A percentile compares a stretch with the other conserved stretches of the same genome.
These are phyloP conservation scores for Hymenochirus boettgeri DNA, from an alignment of 2,113 vertebrate genomes.

Conservation along the genomic window DNA sequence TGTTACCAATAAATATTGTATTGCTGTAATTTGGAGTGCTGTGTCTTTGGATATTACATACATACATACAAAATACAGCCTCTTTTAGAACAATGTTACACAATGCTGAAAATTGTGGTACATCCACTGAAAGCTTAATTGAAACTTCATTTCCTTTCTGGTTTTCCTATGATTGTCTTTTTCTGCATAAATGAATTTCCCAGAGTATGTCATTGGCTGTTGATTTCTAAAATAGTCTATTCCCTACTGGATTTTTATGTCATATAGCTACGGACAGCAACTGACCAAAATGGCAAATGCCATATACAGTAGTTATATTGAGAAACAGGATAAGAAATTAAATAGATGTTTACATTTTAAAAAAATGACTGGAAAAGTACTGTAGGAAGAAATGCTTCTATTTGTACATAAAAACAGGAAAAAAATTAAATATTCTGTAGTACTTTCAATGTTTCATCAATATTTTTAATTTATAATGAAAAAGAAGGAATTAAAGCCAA, in stretches of 20 bases:
- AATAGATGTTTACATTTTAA: no score
- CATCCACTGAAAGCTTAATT: constrained; percentile 8
- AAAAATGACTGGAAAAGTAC: no score
- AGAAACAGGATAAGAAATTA: neutral
- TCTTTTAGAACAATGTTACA: constrained; percentile 13
- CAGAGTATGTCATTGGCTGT: neutral
- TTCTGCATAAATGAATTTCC: neutral
- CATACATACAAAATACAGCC: constrained; percentile 1
- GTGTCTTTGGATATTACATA: no score
- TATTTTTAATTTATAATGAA: no score
- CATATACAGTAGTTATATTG: neutral
- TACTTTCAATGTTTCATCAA: no score
- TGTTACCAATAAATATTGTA: no score
- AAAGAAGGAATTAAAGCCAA: no score
- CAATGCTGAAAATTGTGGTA: constrained; percentile 22
- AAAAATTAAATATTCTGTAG: no score
- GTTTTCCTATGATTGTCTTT: constrained; percentile 8
- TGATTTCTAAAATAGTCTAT: constrained; percentile 17
- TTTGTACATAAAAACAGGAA: no score
- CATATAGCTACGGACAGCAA: neutral
- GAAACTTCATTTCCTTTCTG: constrained; percentile 7
- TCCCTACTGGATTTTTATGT: neutral
- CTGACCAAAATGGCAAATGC: neutral
- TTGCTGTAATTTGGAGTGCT: no score
- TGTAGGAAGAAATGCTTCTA: no score